These are phyloP conservation scores for Xanthia togata DNA, from an alignment of 2,888 invertebrate genomes.

Conservation along the genomic window DNA sequence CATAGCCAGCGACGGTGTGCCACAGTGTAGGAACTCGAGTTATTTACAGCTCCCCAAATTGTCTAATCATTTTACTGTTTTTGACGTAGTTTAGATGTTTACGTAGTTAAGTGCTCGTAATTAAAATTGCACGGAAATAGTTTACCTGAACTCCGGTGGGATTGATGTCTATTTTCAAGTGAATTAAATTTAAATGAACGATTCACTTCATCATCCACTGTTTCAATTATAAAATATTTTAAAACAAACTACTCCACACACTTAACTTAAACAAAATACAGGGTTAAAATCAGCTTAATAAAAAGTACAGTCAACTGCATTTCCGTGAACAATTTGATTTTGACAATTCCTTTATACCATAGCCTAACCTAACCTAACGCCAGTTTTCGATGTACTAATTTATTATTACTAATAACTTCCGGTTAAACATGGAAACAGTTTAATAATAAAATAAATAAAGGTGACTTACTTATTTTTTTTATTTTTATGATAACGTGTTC, in stretches of 20 bases:
- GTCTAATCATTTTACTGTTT: conserved; percentile 66
- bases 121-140: conserved; percentile 31
- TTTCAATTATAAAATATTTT: not conserved
- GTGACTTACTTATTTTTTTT: not conserved
- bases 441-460: not conserved
- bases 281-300: not conserved
- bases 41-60: conserved; percentile 63
- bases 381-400: not conserved
- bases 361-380: not conserved
- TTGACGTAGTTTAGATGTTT: conserved; percentile 59
- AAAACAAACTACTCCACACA: not conserved
- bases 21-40: conserved; percentile 44
- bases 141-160: conserved; percentile 18
- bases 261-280: not conserved
- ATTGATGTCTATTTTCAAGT: conserved; percentile 18
- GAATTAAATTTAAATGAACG: conserved; percentile 11
- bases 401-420: not conserved
- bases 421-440: not conserved
- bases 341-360: not conserved
- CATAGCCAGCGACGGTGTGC: not conserved
- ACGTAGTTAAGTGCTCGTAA: conserved; percentile 35
- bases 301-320: conserved; percentile 4
- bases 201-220: not conserved
- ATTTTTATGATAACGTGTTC: too few relatives aligned
- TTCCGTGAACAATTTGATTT: not conserved